Evolutionary conservation across 2,888 invertebrate species (phyloP).

Genomic region (Apamea anceps): DNA sequence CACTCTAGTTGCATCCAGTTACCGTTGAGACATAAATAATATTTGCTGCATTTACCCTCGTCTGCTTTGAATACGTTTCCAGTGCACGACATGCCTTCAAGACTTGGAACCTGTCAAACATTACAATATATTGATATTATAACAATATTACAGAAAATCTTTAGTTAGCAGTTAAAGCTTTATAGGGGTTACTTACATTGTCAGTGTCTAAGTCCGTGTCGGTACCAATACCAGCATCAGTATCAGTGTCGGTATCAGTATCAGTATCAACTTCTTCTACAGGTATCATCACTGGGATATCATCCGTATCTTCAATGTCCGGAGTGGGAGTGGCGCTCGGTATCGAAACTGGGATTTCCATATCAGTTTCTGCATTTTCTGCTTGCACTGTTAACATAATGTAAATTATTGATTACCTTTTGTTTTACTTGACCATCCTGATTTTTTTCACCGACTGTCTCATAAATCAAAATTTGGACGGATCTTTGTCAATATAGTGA

Average conservation of each 20-base stretch:
- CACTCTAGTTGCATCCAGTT: constrained; percentile 92
- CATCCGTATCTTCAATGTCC: constrained; percentile 57
- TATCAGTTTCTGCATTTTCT: constrained; percentile 50
- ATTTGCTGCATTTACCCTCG: constrained; percentile 93
- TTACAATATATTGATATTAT: neutral
- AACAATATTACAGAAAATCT: neutral
- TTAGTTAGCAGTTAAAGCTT: neutral
- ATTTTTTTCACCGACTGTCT: neutral
- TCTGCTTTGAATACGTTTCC: constrained; percentile 91
- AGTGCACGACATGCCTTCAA: constrained; percentile 87
- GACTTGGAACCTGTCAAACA: constrained; percentile 88
- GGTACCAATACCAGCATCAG: constrained; percentile 25
- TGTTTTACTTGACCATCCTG: neutral
- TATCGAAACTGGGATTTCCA: constrained; percentile 37
- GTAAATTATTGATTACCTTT: neutral
- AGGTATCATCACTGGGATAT: constrained; percentile 35
- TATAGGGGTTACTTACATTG: constrained; percentile 48
- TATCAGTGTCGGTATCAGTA: constrained; percentile 33
- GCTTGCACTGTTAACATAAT: constrained; percentile 65
- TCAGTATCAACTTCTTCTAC: constrained; percentile 50
- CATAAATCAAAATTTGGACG: neutral
- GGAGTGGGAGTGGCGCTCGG: constrained; percentile 44
- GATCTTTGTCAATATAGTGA: neutral
- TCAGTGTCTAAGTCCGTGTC: constrained; percentile 48
- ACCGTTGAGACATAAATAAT: constrained; percentile 95